Evolutionary conservation across 2,797 vertebrate species (phyloP).

Genomic region (Poliocrania exsul): DNA sequence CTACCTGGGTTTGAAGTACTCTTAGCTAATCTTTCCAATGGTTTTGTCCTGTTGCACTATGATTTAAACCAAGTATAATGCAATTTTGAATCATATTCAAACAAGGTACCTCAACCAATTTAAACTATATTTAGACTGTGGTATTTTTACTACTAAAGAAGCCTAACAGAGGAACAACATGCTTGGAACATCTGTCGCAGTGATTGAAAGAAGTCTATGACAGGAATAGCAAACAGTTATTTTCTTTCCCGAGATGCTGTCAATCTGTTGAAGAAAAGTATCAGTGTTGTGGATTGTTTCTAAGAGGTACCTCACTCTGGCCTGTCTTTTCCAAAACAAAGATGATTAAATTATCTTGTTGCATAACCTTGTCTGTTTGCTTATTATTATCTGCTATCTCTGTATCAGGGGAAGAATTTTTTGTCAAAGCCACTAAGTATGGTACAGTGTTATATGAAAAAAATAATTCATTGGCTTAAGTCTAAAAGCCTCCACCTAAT

Average conservation of each 20-base stretch:
- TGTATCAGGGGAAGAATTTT: not conserved
- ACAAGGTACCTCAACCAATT: not conserved
- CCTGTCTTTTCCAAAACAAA: not conserved
- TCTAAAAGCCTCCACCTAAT: not conserved
- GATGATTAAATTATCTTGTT: constrained; percentile 16
- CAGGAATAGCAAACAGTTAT: constrained; percentile 62
- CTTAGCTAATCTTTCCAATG: not conserved
- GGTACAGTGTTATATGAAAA: not conserved
- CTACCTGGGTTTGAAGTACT: not conserved
- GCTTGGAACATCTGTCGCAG: constrained; percentile 44
- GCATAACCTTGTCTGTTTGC: constrained; percentile 2
- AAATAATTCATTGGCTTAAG: not conserved
- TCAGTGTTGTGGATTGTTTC: not conserved
- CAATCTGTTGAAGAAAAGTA: constrained; percentile 32
- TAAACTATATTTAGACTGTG: not conserved
- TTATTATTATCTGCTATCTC: not conserved
- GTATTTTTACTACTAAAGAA: constrained; percentile 28
- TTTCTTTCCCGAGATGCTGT: constrained; percentile 38
- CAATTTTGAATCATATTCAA: constrained; percentile 11
- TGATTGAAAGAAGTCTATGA: constrained; percentile 48
- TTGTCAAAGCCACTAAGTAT: not conserved
- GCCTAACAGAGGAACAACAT: constrained; percentile 27
- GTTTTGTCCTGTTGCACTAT: not conserved
- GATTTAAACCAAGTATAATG: not conserved
- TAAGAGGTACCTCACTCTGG: not conserved